Evolutionary conservation across 2,888 invertebrate species (phyloP).

Genomic region (Keiferia lycopersicella): DNA sequence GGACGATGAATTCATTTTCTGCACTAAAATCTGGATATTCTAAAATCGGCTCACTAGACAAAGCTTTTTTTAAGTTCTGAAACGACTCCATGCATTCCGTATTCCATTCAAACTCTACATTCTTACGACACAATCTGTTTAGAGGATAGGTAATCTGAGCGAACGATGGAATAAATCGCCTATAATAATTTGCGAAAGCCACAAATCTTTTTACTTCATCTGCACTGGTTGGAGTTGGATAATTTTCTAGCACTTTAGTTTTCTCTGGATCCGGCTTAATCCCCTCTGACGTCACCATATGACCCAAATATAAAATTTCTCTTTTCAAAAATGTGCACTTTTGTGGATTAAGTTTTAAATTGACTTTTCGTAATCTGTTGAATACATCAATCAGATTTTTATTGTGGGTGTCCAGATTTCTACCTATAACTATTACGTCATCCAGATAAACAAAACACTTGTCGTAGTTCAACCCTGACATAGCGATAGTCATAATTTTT

Average conservation of each 20-base stretch:
- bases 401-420: conserved; percentile 1
- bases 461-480: conserved; percentile 7
- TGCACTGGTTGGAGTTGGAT: background rate
- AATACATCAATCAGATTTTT: conserved; percentile 16
- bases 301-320: conserved; percentile 15
- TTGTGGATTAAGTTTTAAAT: background rate
- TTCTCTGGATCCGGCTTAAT: conserved; percentile 3
- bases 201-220: conserved; percentile 10
- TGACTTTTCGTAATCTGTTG: conserved; percentile 7
- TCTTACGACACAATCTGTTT: background rate
- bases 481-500: conserved; percentile 4
- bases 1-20: conserved; percentile 5
- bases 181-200: background rate
- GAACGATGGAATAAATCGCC: background rate
- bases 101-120: conserved; percentile 11
- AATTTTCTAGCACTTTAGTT: background rate
- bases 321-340: conserved; percentile 14
- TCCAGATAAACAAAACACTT: conserved; percentile 15
- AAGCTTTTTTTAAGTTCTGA: background rate
- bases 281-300: background rate
- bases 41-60: background rate
- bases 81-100: background rate
- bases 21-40: conserved; percentile 12
- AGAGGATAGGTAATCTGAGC: background rate
- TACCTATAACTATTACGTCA: background rate